A percentile compares a stretch with the other conserved stretches of the same genome.
Conservation (phyloP, 2,797 vertebrate species). For the Anabacerthia variegaticeps region DNA sequence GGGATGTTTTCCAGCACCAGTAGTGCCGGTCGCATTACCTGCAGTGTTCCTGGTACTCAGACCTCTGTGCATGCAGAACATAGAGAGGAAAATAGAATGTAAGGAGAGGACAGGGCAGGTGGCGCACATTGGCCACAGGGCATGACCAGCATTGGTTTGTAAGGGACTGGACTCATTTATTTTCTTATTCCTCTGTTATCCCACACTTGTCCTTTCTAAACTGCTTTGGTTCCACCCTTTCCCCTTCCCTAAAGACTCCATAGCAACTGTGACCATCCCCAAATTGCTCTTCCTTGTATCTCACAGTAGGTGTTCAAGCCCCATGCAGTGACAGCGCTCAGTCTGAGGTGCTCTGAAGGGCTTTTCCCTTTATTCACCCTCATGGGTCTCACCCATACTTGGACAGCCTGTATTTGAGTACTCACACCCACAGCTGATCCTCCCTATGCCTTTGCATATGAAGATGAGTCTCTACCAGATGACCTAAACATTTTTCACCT, state of each 20-base stretch:
- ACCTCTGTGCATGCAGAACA: background rate
- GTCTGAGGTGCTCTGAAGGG: background rate
- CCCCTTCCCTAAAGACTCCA: background rate
- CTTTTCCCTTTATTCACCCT: background rate
- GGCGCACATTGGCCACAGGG: background rate
- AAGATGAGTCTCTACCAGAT: background rate
- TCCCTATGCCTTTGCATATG: background rate
- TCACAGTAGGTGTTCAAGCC: background rate
- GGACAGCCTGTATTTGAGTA: background rate
- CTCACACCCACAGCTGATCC: background rate
- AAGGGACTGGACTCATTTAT: background rate
- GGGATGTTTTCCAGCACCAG: background rate
- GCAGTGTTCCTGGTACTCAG: background rate
- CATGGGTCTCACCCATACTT: background rate
- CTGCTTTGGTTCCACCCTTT: background rate
- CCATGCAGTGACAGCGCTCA: background rate
- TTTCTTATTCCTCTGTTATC: background rate
- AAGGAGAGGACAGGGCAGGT: background rate
- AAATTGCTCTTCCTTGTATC: background rate
- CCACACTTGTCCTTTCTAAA: background rate
- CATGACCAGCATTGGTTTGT: background rate
- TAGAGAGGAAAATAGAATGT: background rate
- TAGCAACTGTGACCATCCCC: background rate
- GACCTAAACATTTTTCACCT: background rate
- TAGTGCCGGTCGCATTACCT: fast-evolving